Evolutionary conservation across 53 echinoderm and acorn worm genomes (phyloP).

Genomic region (Luidia sarsii): DNA sequence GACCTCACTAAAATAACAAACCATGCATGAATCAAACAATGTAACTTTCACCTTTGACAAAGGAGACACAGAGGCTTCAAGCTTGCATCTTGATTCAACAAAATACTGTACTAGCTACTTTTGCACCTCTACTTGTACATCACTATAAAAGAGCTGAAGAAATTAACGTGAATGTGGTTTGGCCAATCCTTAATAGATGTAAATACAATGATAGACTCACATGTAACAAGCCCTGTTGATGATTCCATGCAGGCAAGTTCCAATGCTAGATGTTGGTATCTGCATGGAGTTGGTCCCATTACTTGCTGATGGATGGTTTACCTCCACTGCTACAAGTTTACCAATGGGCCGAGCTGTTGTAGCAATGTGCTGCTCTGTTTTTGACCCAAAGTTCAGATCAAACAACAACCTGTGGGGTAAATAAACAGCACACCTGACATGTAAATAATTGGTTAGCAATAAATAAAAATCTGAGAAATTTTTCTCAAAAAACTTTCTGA

Average conservation of each 20-base stretch:
- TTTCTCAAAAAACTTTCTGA: background rate
- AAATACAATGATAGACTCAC: slow-evolving; percentile 14
- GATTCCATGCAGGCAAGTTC: slow-evolving; percentile 30
- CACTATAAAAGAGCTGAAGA: background rate
- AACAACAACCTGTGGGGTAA: slow-evolving; percentile 10
- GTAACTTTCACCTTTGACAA: too few species aligned
- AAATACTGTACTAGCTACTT: background rate
- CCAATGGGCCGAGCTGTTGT: slow-evolving; percentile 46
- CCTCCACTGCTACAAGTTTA: slow-evolving; percentile 35
- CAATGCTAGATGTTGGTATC: slow-evolving; percentile 30
- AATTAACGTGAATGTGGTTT: background rate
- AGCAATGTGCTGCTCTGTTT: slow-evolving; percentile 13
- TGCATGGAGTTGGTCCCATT: slow-evolving; percentile 3
- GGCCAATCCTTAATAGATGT: too few species aligned
- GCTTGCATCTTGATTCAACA: too few species aligned
- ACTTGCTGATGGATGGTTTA: slow-evolving; percentile 17
- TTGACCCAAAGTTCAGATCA: slow-evolving; percentile 16
- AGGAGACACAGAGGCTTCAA: too few species aligned
- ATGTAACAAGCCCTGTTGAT: slow-evolving; percentile 38
- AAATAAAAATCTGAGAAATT: background rate
- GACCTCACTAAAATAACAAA: slow-evolving; percentile 18
- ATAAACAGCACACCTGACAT: too few species aligned
- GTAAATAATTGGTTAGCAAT: too few species aligned
- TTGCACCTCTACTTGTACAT: background rate
- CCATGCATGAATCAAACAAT: background rate